These are phyloP conservation scores for Aphodius sticticus DNA, from an alignment of 2,888 invertebrate species.

Conservation along the genomic window DNA sequence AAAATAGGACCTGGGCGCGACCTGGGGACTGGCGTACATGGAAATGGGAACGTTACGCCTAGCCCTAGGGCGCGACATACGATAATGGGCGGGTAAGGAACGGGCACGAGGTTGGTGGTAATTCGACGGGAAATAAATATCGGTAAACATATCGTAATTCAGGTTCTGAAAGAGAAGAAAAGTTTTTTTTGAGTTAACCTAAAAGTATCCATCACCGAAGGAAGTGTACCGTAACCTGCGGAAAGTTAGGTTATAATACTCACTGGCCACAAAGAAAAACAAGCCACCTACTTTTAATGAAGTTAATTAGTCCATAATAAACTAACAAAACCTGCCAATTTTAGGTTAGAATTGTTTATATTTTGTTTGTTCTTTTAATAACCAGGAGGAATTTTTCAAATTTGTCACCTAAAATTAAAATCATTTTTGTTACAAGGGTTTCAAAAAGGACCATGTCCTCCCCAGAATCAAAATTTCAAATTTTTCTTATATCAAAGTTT, in stretches of 20 bases:
- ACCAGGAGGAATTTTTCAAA: too few species aligned
- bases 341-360: too few species aligned
- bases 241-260: not conserved
- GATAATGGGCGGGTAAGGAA: constrained; percentile 55
- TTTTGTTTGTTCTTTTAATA: too few species aligned
- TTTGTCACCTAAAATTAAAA: too few species aligned
- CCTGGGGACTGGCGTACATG: constrained; percentile 58
- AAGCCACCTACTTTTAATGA: not conserved
- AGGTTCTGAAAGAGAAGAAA: constrained; percentile 61
- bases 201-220: constrained; percentile 50
- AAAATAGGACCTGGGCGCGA: constrained; percentile 56
- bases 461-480: too few species aligned
- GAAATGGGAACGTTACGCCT: constrained; percentile 52
- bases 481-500: too few species aligned
- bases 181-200: constrained; percentile 13
- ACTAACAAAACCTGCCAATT: too few species aligned
- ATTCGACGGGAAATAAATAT: constrained; percentile 70
- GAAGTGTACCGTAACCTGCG: constrained; percentile 13
- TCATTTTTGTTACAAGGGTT: too few species aligned
- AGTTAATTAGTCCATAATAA: too few species aligned
- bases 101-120: constrained; percentile 49
- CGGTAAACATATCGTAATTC: constrained; percentile 80
- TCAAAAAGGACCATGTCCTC: too few species aligned
- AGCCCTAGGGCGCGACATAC: constrained; percentile 48
- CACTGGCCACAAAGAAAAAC: not conserved